These are phyloP conservation scores for Orestias chungarensis DNA, from an alignment of 2,797 vertebrate species.

Conservation along the genomic window DNA sequence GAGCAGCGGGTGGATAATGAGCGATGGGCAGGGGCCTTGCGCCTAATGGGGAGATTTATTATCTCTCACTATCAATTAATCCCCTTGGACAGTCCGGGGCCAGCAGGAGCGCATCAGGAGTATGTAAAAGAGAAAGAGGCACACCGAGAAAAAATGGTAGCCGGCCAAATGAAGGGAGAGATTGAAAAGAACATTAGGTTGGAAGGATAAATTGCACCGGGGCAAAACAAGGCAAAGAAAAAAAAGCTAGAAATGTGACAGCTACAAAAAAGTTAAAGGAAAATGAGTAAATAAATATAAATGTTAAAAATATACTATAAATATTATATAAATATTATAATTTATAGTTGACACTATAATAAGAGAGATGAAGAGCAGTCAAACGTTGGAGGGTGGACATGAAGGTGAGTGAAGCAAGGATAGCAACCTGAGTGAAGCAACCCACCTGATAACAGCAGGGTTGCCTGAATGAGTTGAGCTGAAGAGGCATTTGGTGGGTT, in stretches of 20 bases:
- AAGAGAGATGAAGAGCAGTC: background rate
- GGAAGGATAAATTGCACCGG: constrained; percentile 27
- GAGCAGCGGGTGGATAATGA: constrained; percentile 76
- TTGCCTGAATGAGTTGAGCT: background rate
- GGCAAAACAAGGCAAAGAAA: constrained; percentile 42
- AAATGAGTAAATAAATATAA: constrained; percentile 14
- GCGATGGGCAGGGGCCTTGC: constrained; percentile 68
- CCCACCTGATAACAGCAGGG: background rate
- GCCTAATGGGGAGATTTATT: constrained; percentile 83
- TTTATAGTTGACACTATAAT: background rate
- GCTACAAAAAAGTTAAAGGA: constrained; percentile 3
- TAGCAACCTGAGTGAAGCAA: background rate
- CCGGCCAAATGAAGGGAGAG: constrained; percentile 43
- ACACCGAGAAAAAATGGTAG: constrained; percentile 33
- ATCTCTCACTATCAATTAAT: constrained; percentile 84
- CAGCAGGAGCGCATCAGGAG: constrained; percentile 66
- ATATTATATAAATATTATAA: too few species aligned
- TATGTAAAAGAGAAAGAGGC: constrained; percentile 61
- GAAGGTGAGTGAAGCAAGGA: background rate
- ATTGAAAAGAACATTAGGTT: constrained; percentile 55
- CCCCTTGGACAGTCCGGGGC: constrained; percentile 72
- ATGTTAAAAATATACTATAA: too few species aligned
- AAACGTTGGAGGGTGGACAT: background rate
- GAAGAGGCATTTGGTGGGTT: background rate
- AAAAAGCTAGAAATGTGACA: constrained; percentile 33